These are phyloP conservation scores for Streptopelia turtur DNA, from an alignment of 2,797 vertebrate genomes.

Conservation along the genomic window DNA sequence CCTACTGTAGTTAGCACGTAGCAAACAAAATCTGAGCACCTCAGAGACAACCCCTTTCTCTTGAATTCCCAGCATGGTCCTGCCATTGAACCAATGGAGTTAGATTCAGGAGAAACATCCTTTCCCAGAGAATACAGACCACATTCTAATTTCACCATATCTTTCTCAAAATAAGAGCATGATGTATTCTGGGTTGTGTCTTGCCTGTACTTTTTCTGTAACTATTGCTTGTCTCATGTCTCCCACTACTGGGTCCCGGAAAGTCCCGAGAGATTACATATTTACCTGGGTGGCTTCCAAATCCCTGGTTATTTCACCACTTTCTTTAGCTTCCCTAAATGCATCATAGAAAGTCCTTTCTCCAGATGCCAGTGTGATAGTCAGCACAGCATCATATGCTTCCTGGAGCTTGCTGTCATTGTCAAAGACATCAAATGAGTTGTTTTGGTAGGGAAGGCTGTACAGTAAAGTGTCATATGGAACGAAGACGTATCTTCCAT, in stretches of 20 bases:
- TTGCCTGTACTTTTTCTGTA: neutral
- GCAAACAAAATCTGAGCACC: neutral
- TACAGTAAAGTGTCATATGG: constrained; percentile 91
- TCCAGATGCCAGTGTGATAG: constrained; percentile 89
- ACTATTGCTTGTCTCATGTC: neutral
- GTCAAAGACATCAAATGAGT: constrained; percentile 80
- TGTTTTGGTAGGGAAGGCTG: constrained; percentile 88
- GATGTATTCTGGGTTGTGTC: neutral
- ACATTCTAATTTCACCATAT: neutral
- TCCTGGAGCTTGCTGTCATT: constrained; percentile 82
- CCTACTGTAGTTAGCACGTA: neutral
- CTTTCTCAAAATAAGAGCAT: neutral
- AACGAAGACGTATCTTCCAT: constrained; percentile 89
- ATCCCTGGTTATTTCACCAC: constrained; percentile 77
- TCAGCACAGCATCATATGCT: constrained; percentile 92
- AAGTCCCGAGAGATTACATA: neutral
- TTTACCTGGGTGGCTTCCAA: constrained; percentile 84
- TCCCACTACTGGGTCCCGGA: neutral
- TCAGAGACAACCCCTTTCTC: neutral
- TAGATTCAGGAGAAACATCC: neutral
- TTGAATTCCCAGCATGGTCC: neutral
- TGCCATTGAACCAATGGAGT: neutral
- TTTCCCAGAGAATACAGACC: neutral
- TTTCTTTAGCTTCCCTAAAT: constrained; percentile 77
- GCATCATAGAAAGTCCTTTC: constrained; percentile 87